Conservation (phyloP, 2,797 vertebrate genomes). For the Paramormyrops hopkinsi region DNA sequence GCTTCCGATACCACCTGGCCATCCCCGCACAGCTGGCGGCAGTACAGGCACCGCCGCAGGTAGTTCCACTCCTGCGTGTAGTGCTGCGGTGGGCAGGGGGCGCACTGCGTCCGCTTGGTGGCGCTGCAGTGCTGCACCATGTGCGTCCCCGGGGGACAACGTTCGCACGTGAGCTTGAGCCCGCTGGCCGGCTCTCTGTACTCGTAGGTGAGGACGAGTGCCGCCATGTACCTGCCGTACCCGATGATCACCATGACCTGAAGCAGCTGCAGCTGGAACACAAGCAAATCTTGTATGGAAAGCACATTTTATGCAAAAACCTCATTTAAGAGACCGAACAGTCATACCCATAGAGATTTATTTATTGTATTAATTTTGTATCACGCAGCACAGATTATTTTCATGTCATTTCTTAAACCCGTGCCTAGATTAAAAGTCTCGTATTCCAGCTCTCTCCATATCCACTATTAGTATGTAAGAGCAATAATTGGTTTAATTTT, state of each 20-base stretch:
- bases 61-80: slow-evolving; percentile 61
- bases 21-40: slow-evolving; percentile 38
- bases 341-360: neutral
- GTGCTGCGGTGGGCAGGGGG: slow-evolving; percentile 40
- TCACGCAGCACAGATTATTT: neutral
- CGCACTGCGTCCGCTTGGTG: slow-evolving; percentile 36
- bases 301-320: neutral
- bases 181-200: slow-evolving; percentile 36
- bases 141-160: slow-evolving; percentile 45
- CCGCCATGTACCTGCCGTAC: neutral
- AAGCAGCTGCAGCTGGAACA: slow-evolving; percentile 20
- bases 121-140: slow-evolving; percentile 43
- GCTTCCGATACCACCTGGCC: slow-evolving; percentile 35
- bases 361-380: neutral
- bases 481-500: neutral
- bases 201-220: slow-evolving; percentile 18
- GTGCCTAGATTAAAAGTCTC: neutral
- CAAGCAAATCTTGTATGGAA: neutral
- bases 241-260: neutral
- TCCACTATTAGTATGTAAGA: neutral
- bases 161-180: slow-evolving; percentile 32
- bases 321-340: neutral
- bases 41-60: slow-evolving; percentile 50
- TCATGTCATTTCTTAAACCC: neutral
- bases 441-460: neutral